Percentiles rank a stretch among this genome's conserved stretches.
Evolutionary conservation across 2,888 invertebrate genomes (phyloP).

Genomic region (Drosophila antonietae): DNA sequence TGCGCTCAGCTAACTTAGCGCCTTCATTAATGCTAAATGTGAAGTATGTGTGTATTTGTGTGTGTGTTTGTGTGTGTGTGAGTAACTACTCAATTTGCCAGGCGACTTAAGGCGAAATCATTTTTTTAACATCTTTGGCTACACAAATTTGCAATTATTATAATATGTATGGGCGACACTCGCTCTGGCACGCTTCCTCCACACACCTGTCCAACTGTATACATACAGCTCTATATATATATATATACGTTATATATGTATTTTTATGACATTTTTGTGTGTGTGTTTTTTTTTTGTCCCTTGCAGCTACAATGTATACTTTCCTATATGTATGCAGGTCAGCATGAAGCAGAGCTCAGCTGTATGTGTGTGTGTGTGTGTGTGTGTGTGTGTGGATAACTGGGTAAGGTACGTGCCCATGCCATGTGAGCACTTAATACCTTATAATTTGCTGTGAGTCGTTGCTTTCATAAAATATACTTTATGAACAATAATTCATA

Average conservation of each 20-base stretch:
- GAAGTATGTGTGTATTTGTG: neutral
- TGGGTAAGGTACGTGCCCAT: slow-evolving; percentile 55
- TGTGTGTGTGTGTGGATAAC: slow-evolving; percentile 14
- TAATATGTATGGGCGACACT: slow-evolving; percentile 60
- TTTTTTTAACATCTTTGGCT: slow-evolving; percentile 63
- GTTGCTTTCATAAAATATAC: slow-evolving; percentile 78
- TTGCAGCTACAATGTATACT: slow-evolving; percentile 35
- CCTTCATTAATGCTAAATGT: slow-evolving; percentile 64
- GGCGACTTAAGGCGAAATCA: slow-evolving; percentile 71
- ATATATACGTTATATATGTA: slow-evolving; percentile 7
- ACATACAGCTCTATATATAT: slow-evolving; percentile 1
- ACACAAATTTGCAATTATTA: slow-evolving; percentile 77
- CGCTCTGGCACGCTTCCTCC: slow-evolving; percentile 18
- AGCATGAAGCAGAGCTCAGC: neutral
- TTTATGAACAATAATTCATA: slow-evolving; percentile 79
- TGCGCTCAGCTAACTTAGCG: slow-evolving; percentile 60
- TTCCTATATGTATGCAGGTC: slow-evolving; percentile 13
- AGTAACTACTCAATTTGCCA: slow-evolving; percentile 75
- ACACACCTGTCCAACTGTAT: slow-evolving; percentile 6
- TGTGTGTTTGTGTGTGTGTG: slow-evolving; percentile 20
- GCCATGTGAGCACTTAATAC: slow-evolving; percentile 74
- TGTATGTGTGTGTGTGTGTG: neutral
- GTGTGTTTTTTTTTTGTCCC: slow-evolving; percentile 18
- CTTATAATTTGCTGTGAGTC: slow-evolving; percentile 78
- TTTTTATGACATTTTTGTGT: slow-evolving; percentile 59